Percentiles rank a stretch among this genome's conserved stretches.
Evolutionary conservation across 2,888 invertebrate genomes (phyloP).

Genomic region (Allophyes oxyacanthae): DNA sequence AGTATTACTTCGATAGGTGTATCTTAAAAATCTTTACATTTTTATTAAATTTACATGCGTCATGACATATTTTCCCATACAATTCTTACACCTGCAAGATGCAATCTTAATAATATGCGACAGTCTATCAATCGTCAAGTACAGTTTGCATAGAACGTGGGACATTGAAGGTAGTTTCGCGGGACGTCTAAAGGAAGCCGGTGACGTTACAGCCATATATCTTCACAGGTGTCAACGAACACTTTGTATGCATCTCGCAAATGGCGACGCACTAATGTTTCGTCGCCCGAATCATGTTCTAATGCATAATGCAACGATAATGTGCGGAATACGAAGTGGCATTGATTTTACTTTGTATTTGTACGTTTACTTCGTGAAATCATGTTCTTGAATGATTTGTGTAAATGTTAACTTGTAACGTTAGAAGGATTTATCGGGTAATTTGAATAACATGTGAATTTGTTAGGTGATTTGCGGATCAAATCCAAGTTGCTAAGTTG

Average conservation of each 20-base stretch:
- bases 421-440: slow-evolving; percentile 21
- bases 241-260: slow-evolving; percentile 73
- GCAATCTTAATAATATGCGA: slow-evolving; percentile 40
- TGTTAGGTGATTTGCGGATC: slow-evolving; percentile 27
- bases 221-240: slow-evolving; percentile 46
- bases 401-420: slow-evolving; percentile 20
- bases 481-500: slow-evolving; percentile 14
- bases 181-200: slow-evolving; percentile 15
- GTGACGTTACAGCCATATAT: slow-evolving; percentile 48
- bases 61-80: slow-evolving; percentile 17
- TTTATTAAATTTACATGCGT: too few species aligned
- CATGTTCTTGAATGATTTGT: slow-evolving; percentile 21
- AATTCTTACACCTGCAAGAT: slow-evolving; percentile 20
- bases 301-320: slow-evolving; percentile 80
- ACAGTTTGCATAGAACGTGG: slow-evolving; percentile 35
- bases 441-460: slow-evolving; percentile 34
- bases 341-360: slow-evolving; percentile 38
- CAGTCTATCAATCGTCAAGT: slow-evolving; percentile 35
- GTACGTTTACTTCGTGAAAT: slow-evolving; percentile 27
- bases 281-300: slow-evolving; percentile 74
- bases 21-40: too few species aligned
- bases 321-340: slow-evolving; percentile 70
- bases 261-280: slow-evolving; percentile 79
- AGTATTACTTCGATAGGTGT: too few species aligned
- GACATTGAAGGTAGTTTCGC: slow-evolving; percentile 25